These are phyloP conservation scores for Schizotus pectinicornis DNA, from an alignment of 2,888 invertebrate genomes.

Conservation along the genomic window DNA sequence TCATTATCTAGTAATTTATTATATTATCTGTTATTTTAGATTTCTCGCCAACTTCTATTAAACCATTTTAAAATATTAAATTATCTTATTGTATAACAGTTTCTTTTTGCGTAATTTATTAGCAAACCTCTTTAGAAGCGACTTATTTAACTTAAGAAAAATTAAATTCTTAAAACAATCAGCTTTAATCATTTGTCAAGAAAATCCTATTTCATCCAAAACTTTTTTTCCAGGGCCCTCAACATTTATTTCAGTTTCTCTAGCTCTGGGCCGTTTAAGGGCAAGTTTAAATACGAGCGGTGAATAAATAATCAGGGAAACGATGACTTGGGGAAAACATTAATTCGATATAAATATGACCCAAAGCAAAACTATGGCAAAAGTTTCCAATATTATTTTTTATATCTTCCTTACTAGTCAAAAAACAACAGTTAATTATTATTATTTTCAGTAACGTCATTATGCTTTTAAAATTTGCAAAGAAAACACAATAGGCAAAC, in stretches of 20 bases:
- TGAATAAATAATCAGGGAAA: background rate
- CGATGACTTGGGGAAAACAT: background rate
- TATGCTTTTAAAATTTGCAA: too few relatives aligned
- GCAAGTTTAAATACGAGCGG: too few relatives aligned
- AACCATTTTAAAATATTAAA: slow-evolving; percentile 3
- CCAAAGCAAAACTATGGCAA: background rate
- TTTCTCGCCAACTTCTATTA: slow-evolving; percentile 2
- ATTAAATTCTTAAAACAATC: slow-evolving; percentile 34
- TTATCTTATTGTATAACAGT: slow-evolving; percentile 8
- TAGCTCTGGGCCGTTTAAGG: background rate
- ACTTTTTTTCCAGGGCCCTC: slow-evolving; percentile 8
- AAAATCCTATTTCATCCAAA: slow-evolving; percentile 31
- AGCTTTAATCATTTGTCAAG: slow-evolving; percentile 35
- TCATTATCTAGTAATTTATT: too few relatives aligned
- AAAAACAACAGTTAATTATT: too few relatives aligned
- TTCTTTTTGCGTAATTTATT: slow-evolving; percentile 18
- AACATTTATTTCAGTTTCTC: slow-evolving; percentile 12
- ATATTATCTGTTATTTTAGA: too few relatives aligned
- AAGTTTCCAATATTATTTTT: background rate
- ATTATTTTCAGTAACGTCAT: too few relatives aligned
- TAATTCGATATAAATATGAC: background rate
- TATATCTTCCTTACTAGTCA: too few relatives aligned
- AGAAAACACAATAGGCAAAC: too few relatives aligned
- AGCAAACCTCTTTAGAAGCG: slow-evolving; percentile 12
- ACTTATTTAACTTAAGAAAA: slow-evolving; percentile 31